Conservation (phyloP, 1,140 invertebrate species). For the Marisa cornuarietis region DNA sequence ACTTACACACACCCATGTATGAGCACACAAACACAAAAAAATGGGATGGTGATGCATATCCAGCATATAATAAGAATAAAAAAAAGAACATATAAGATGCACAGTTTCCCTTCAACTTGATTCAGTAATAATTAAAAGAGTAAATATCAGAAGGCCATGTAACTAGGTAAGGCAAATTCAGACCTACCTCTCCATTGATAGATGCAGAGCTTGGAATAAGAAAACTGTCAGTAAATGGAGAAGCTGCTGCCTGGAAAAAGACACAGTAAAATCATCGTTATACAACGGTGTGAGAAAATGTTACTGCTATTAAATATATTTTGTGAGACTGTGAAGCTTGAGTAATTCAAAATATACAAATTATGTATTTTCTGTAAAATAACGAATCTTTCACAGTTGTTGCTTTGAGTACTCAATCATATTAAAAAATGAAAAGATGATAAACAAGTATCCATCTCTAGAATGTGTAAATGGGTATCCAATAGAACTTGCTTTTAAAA, state of each 20-base stretch:
- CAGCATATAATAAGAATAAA: no score
- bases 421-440: not conserved
- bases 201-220: not conserved
- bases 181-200: slow-evolving; percentile 7
- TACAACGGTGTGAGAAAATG: not conserved
- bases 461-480: not conserved
- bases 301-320: not conserved
- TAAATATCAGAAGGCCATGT: not conserved
- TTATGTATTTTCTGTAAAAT: not conserved
- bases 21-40: no score
- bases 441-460: not conserved
- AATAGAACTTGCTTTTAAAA: not conserved
- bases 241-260: not conserved
- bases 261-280: not conserved
- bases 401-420: not conserved
- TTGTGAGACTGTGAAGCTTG: no score
- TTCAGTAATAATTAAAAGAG: not conserved
- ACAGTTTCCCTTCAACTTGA: not conserved
- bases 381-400: not conserved
- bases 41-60: no score
- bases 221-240: slow-evolving; percentile 21
- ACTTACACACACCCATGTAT: no score
- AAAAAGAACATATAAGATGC: not conserved
- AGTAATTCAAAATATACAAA: not conserved
- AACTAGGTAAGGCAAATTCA: not conserved